phyloP scores from a whole-genome alignment of 2,113 vertebrate genomes.

The Mesoclemmys tuberculata region DNA sequence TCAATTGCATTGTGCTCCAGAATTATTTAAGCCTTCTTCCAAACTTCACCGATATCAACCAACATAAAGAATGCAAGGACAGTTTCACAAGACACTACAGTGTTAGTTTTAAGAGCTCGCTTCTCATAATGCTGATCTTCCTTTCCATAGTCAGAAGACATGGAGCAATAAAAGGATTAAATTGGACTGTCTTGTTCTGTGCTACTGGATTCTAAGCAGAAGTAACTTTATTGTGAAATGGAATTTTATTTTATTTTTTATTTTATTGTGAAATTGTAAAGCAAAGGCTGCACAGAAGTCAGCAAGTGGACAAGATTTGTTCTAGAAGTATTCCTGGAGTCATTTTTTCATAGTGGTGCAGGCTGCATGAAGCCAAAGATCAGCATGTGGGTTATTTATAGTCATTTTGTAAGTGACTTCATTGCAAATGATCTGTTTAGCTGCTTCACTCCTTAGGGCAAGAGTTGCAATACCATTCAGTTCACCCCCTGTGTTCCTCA shows the following conservation, averaged over 20 bases:
- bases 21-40: constrained; percentile 11
- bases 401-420: constrained; percentile 26
- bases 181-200: constrained; percentile 1
- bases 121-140: neutral
- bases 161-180: neutral
- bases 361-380: constrained; percentile 53
- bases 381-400: constrained; percentile 62
- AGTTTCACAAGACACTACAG: neutral
- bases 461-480: neutral
- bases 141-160: constrained; percentile 32
- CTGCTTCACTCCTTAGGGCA: constrained; percentile 36
- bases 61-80: constrained; percentile 3
- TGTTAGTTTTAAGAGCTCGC: neutral
- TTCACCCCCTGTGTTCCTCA: neutral
- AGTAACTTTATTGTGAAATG: constrained; percentile 49
- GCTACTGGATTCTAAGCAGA: constrained; percentile 37
- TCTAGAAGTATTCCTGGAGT: constrained; percentile 64
- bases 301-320: constrained; percentile 65
- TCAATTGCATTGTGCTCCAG: neutral
- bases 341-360: constrained; percentile 26
- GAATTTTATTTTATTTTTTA: no score
- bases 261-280: constrained; percentile 56
- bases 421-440: constrained; percentile 58
- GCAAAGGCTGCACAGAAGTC: constrained; percentile 53
- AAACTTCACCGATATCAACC: neutral